These are phyloP conservation scores for Limenitis camilla DNA, from an alignment of 2,888 invertebrate genomes.

Conservation along the genomic window DNA sequence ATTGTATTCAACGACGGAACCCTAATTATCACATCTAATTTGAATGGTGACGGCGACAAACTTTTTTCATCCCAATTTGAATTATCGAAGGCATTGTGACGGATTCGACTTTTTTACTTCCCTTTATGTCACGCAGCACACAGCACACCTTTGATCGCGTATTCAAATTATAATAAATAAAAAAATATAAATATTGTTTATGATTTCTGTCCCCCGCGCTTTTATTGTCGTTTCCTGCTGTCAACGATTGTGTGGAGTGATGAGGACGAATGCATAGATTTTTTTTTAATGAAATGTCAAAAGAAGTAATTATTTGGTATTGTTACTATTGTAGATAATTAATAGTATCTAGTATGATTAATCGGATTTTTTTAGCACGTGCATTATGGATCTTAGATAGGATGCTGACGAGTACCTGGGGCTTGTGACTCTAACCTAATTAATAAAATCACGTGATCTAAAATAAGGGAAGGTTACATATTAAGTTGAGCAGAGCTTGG, in stretches of 20 bases:
- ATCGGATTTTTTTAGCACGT: background rate
- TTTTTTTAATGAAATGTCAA: slow-evolving; percentile 25
- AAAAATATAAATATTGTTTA: slow-evolving; percentile 58
- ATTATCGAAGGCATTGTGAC: slow-evolving; percentile 47
- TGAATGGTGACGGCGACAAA: slow-evolving; percentile 59
- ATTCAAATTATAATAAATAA: slow-evolving; percentile 54
- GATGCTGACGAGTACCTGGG: no score
- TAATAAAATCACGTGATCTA: no score
- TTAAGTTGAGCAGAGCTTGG: no score
- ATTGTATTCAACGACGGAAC: slow-evolving; percentile 13
- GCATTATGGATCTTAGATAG: no score
- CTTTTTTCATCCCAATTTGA: slow-evolving; percentile 42
- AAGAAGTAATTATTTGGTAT: slow-evolving; percentile 29
- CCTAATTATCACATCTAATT: slow-evolving; percentile 62
- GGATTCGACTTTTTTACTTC: slow-evolving; percentile 41
- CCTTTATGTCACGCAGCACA: slow-evolving; percentile 33
- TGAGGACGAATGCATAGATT: slow-evolving; percentile 39
- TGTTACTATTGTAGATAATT: slow-evolving; percentile 17
- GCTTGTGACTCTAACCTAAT: no score
- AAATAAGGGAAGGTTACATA: no score
- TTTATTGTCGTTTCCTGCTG: slow-evolving; percentile 66
- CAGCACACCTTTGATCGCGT: slow-evolving; percentile 47
- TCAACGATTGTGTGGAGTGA: slow-evolving; percentile 60
- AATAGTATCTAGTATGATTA: slow-evolving; percentile 3
- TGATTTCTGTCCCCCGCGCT: slow-evolving; percentile 52